Base-by-base conservation (phyloP, 2,797 vertebrate species). In the Onychomys leucogaster region DNA sequence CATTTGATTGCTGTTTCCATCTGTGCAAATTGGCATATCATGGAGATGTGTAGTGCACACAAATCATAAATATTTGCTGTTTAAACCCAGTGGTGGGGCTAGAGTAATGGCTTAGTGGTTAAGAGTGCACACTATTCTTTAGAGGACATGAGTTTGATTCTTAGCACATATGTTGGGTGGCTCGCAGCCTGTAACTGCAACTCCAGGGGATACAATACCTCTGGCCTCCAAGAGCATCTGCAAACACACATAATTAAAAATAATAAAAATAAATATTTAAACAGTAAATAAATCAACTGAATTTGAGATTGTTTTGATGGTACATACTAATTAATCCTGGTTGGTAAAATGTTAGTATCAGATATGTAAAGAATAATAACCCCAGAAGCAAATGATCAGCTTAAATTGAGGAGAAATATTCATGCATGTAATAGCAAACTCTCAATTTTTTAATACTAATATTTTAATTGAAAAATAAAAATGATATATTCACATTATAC, bases 351-450 rank as follows among this genome's bases (percentile, higher is more conserved):
- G 80, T 55, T 80, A 59, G 29, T 89, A 83, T 86, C 67, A 93
- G 85, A 97, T 93, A 92, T 67, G 14, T 84, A 92, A 59, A 90
- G 10, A 88, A 37, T 71, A 94, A 92, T 85, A 87, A 89, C 63
- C 57, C 32, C 69, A 96, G 57, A 93, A 88, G 29, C 49, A 97
- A 97, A 82, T 69, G 88, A 71, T 88, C 59, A 89, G 78, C 69
- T 90, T 91, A 87, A 9, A 87, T 2, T 87, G 37, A 90, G 75
- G 43, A 96, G 55, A 95, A 96, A 52, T 75, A 93, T 41, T 81
- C 34, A 59, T 73, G 49, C 67, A 92, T 19, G 16, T 8, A 90
- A 95, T 46, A 32, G 67, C 41, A 93, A 76, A 93, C 75, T 81
- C 81, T 41, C 57, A 94, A 95, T n/a, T 34, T 89, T 65, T 63